Evolutionary conservation across 2,113 vertebrate genomes (phyloP).

Genomic region (Arothron firmamentum): DNA sequence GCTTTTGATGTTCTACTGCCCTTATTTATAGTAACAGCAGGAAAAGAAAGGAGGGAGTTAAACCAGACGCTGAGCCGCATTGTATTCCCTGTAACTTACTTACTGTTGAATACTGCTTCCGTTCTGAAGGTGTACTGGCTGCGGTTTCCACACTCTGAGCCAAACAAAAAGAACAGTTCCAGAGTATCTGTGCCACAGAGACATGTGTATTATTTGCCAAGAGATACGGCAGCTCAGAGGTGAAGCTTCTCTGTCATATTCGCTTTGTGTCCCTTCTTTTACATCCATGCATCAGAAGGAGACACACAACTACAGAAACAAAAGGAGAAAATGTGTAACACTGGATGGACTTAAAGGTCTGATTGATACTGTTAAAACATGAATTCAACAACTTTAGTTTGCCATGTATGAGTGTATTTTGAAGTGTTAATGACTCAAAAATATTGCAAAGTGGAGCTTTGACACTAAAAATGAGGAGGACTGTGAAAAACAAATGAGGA

Average conservation of each 20-base stretch:
- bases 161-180: slow-evolving; percentile 11
- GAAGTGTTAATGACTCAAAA: too few relatives aligned
- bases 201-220: slow-evolving; percentile 26
- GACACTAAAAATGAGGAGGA: too few relatives aligned
- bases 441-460: too few relatives aligned
- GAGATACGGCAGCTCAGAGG: slow-evolving; percentile 4
- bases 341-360: neutral
- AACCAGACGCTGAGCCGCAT: slow-evolving; percentile 39
- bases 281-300: slow-evolving; percentile 1
- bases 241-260: slow-evolving; percentile 5
- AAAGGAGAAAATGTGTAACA: neutral
- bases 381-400: too few relatives aligned
- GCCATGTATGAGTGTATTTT: too few relatives aligned
- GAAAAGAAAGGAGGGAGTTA: slow-evolving; percentile 20
- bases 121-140: slow-evolving; percentile 42
- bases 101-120: slow-evolving; percentile 17
- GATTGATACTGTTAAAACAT: too few relatives aligned
- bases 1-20: slow-evolving; percentile 55
- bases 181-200: slow-evolving; percentile 1
- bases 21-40: slow-evolving; percentile 56
- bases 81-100: slow-evolving; percentile 46
- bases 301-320: neutral
- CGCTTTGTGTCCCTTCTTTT: slow-evolving; percentile 5
- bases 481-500: neutral
- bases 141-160: slow-evolving; percentile 11